Evolutionary conservation across 2,113 vertebrate species (phyloP).

Genomic region (Ailuropoda melanoleuca): DNA sequence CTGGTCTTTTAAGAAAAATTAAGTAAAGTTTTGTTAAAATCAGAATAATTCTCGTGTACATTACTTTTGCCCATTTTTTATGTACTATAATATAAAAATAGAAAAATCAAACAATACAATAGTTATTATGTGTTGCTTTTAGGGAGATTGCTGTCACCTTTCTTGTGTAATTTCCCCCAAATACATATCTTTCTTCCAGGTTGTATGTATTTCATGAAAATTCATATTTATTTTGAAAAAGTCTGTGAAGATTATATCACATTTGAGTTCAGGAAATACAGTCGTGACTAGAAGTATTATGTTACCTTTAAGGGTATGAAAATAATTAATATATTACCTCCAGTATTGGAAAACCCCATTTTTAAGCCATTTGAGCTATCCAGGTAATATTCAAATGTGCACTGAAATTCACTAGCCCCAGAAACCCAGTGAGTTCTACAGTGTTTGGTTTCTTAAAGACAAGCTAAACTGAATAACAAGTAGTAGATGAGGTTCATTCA

Average conservation of each 20-base stretch:
- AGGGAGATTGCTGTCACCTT: neutral
- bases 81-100: neutral
- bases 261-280: neutral
- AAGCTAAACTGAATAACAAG: neutral
- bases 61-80: neutral
- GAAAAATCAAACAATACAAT: neutral
- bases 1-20: neutral
- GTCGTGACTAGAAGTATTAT: neutral
- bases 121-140: neutral
- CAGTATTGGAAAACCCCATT: neutral
- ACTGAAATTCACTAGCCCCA: neutral
- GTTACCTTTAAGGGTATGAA: neutral
- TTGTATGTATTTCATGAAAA: neutral
- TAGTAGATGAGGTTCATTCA: neutral
- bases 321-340: neutral
- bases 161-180: neutral
- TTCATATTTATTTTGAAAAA: conserved; percentile 13
- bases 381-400: neutral
- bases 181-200: neutral
- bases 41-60: neutral
- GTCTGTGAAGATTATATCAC: neutral
- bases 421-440: neutral
- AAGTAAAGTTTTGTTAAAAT: neutral
- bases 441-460: neutral
- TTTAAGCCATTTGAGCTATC: neutral